Percentiles rank a stretch among this genome's conserved stretches.
These are phyloP conservation scores for Geotrypetes seraphini DNA, from an alignment of 2,797 vertebrate species.

Conservation along the genomic window DNA sequence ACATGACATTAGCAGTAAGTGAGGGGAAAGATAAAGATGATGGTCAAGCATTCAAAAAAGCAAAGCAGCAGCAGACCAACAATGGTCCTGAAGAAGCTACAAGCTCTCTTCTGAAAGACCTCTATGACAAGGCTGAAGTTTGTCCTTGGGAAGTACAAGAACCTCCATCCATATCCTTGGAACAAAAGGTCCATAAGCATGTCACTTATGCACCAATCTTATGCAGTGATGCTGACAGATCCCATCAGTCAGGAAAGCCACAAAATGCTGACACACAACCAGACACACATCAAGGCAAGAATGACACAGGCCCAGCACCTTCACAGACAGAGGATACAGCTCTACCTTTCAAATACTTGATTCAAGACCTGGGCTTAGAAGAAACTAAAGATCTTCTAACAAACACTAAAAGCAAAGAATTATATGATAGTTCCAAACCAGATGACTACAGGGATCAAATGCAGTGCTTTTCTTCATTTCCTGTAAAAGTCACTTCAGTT, in stretches of 20 bases:
- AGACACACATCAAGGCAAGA: too few species aligned
- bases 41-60: fast-evolving
- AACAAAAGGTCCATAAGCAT: slow-evolving; percentile 52
- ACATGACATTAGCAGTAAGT: fast-evolving
- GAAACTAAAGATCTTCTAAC: background rate
- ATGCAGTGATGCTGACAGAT: slow-evolving; percentile 31
- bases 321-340: slow-evolving; percentile 14
- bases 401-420: too few species aligned
- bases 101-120: slow-evolving; percentile 47
- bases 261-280: slow-evolving; percentile 6
- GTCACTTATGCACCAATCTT: slow-evolving; percentile 62
- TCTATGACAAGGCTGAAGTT: slow-evolving; percentile 45
- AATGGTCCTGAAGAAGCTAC: slow-evolving; percentile 22
- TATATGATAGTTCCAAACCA: too few species aligned
- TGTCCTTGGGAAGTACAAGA: slow-evolving; percentile 45
- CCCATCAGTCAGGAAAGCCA: slow-evolving; percentile 10
- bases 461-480: too few species aligned
- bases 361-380: background rate
- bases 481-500: background rate
- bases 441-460: too few species aligned
- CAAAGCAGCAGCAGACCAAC: fast-evolving
- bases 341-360: slow-evolving; percentile 21
- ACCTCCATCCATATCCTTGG: slow-evolving; percentile 5
- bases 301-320: too few species aligned
- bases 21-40: fast-evolving